Base-by-base conservation (phyloP, 2,113 vertebrate species). In the Boulengeromyrus knoepffleri region DNA sequence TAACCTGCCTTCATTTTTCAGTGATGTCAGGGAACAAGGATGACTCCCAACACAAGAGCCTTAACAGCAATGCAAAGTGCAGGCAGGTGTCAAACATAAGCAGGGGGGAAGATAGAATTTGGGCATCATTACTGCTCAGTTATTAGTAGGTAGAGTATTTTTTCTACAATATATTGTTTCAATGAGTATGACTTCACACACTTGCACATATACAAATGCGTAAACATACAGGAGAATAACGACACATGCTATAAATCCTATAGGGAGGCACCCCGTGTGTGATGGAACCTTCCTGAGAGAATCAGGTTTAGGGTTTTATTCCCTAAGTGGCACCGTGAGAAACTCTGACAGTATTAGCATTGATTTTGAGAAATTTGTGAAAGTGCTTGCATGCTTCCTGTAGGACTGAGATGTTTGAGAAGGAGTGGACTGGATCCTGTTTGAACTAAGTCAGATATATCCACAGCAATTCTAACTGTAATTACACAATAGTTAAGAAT, bases 321-420 rank as follows among this genome's bases (percentile, higher is more conserved):
- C 31, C 70, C 15, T 77, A 77, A 77, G 31, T 94, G 62, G 90
- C 94, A 86, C 80, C 80, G 94, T 91, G 95, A 95, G 91, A 93
- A 95, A 95, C 92, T 93, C 89, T 92, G 95, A 97, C 91, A 94
- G 95, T 94, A 93, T 96, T 97, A 96, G 92, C 95, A 97, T 96
- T 94, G 96, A 96, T 96, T 96, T 93, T 91, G 95, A 95, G 96
- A 95, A 96, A 97, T 96, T 96, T 96, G 96, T 95, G 95, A 94
- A 95, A 95, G 95, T 93, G 95, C 93, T 93, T 94, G 45, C 31
- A 4, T 31, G 36, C 84, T 90, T 87, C 84, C 89, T 66, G 39
- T 15, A 47, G 53, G 42, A 24, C n/a, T 88, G 56, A 70, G 39
- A 74, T 13, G 86, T 24, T 58, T 52, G 52, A 56, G 86, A 88